Percentiles rank a stretch among this genome's conserved stretches.
Conservation (phyloP, 2,113 vertebrate species). For the Suricata suricatta region DNA sequence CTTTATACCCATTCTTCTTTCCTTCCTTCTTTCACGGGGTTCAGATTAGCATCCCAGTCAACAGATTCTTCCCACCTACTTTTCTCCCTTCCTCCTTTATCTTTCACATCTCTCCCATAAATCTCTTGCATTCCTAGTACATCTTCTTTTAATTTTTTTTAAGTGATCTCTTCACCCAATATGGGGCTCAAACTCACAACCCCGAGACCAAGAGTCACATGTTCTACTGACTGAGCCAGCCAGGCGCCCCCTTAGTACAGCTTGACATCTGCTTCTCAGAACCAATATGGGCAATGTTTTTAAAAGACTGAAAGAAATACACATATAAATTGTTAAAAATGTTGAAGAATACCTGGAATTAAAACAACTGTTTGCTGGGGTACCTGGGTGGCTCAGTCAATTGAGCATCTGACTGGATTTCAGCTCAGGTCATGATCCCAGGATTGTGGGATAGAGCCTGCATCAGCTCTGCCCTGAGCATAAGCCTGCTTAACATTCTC, state of each 20-base stretch:
- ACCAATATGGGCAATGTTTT: background rate
- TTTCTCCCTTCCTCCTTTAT: background rate
- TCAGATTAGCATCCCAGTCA: background rate
- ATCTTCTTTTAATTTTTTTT: background rate
- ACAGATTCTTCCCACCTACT: background rate
- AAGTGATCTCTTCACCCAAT: background rate
- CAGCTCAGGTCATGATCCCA: no score
- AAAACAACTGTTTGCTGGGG: background rate
- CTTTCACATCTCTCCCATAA: background rate
- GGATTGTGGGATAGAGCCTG: no score
- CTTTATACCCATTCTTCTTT: background rate
- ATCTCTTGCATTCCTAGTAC: background rate
- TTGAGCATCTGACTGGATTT: no score
- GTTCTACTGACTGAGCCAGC: background rate
- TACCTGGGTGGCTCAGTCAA: no score
- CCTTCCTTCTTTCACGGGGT: background rate
- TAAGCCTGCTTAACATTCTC: no score
- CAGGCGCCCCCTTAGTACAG: background rate
- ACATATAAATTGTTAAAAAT: background rate
- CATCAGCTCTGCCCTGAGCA: no score
- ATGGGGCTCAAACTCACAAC: background rate
- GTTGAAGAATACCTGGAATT: background rate
- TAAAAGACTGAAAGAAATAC: conserved; percentile 28
- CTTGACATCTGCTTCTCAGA: background rate
- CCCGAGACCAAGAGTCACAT: background rate